Conservation (phyloP, 2,113 vertebrate genomes). For the Salvelinus namaycush region DNA sequence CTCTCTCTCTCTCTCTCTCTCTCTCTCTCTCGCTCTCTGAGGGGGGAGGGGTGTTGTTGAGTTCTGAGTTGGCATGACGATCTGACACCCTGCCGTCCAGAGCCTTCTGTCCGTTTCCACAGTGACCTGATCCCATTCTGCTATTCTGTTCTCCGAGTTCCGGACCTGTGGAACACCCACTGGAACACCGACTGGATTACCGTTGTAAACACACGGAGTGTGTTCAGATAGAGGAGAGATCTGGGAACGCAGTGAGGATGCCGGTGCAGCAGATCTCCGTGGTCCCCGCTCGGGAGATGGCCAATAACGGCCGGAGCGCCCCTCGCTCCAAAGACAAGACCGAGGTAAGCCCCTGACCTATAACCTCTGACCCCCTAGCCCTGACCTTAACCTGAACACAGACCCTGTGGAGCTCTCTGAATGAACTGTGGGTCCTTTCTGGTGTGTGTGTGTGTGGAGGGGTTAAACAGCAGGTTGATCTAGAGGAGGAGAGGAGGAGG, state of each 20-base stretch:
- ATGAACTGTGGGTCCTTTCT: neutral
- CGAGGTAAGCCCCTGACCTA: conserved; percentile 79
- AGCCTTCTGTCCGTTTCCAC: conserved; percentile 60
- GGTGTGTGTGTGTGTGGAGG: neutral
- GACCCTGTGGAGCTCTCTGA: neutral
- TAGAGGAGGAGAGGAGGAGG: no score
- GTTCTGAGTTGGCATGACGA: conserved; percentile 64
- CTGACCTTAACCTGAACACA: neutral
- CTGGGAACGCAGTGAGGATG: conserved; percentile 74
- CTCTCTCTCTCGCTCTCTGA: conserved; percentile 37
- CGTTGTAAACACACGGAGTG: neutral
- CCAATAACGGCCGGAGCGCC: conserved; percentile 79
- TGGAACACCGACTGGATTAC: neutral
- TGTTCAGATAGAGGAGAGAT: conserved; percentile 24
- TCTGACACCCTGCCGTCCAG: conserved; percentile 56
- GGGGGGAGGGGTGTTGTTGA: conserved; percentile 28
- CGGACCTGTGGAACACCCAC: conserved; percentile 16
- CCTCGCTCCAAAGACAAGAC: conserved; percentile 86
- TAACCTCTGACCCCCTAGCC: neutral
- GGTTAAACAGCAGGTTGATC: no score
- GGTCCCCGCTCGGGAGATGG: conserved; percentile 81
- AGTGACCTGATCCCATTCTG: conserved; percentile 58
- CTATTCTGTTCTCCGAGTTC: conserved; percentile 20
- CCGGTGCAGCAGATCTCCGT: conserved; percentile 91
- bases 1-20: conserved; percentile 17